Evolutionary conservation across 1,140 invertebrate genomes (phyloP).

Genomic region (Hestina assimilis): DNA sequence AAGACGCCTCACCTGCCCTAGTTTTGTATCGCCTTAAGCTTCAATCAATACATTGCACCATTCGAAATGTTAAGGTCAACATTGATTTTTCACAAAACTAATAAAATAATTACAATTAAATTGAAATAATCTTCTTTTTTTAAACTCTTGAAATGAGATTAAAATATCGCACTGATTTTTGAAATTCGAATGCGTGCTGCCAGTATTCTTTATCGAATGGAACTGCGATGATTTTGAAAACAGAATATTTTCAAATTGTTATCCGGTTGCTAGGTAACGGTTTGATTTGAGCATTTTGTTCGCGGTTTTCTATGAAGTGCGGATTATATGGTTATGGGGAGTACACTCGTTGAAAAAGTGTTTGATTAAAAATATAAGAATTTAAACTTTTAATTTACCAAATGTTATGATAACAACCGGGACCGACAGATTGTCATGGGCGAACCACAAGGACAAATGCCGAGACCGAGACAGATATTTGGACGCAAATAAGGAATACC

Average conservation of each 20-base stretch:
- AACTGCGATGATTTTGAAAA: conserved; percentile 32
- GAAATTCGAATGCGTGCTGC: conserved; percentile 42
- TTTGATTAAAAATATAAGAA: background rate
- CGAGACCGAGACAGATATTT: no score
- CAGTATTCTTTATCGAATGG: conserved; percentile 20
- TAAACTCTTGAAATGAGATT: background rate
- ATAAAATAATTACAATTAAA: background rate
- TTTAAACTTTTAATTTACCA: no score
- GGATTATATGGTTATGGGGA: conserved; percentile 24
- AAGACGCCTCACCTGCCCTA: conserved; percentile 45
- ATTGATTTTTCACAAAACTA: conserved; percentile 35
- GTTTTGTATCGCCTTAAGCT: conserved; percentile 29
- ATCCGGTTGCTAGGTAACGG: conserved; percentile 57
- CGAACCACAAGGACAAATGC: no score
- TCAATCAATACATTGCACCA: conserved; percentile 63
- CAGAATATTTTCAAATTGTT: conserved; percentile 49
- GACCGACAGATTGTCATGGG: no score
- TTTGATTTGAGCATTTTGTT: conserved; percentile 25
- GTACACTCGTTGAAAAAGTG: background rate
- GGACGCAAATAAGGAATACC: no score
- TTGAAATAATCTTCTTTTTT: background rate
- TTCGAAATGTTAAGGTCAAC: conserved; percentile 56
- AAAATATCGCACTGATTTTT: conserved; percentile 1
- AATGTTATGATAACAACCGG: no score
- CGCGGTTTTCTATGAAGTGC: conserved; percentile 21